Base-by-base conservation (phyloP, 2,888 invertebrate genomes). In the Unio pictorum region DNA sequence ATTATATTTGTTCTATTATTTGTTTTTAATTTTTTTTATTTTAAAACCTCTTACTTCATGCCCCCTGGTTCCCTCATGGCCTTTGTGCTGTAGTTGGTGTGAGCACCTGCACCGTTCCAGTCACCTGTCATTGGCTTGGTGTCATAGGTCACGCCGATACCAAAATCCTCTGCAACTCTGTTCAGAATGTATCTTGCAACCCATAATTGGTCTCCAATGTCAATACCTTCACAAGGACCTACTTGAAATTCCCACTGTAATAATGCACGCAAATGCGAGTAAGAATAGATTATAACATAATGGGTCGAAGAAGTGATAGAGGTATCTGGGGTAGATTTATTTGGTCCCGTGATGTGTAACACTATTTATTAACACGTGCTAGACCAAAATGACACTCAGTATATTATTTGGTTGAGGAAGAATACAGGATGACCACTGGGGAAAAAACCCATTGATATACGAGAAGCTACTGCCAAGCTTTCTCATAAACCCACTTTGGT, bases 1-100 rank as follows among this genome's bases (percentile, higher is more conserved):
- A 45, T 3, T 45, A 23, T 45, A 45, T 15, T 45, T 45, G 15
- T 34, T 34, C 34, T 45, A 45, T 45, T 15, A 15, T 45, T 45
- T 11, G 3, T 45, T 45, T 8, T 45, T 45, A 11, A 45, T 2
- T 45, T 45, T 45, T 15, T 23, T 23, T 23, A 23, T 23, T 23
- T 23, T 23, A 45, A 7, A 15, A 23, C 6, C 26, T 80, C 83
- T 76, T 75, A 89, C 89, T 85, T 84, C 34, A 90, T 74, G 15
- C 90, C 90, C 1, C 85, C 85, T 4, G 78, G 70, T 62, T 94
- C 94, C 66, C 98, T 92, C 98, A 98, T 99, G 62, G 93, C 92
- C 88, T 94, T 94, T 0, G 98, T 99, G 11, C 97, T 97, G 92
- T 97, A 98, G 91, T 99, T 99, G 70, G 95, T 95, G 89, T 99